Conservation (phyloP, 2,113 vertebrate species). For the Aegithalos caudatus region DNA sequence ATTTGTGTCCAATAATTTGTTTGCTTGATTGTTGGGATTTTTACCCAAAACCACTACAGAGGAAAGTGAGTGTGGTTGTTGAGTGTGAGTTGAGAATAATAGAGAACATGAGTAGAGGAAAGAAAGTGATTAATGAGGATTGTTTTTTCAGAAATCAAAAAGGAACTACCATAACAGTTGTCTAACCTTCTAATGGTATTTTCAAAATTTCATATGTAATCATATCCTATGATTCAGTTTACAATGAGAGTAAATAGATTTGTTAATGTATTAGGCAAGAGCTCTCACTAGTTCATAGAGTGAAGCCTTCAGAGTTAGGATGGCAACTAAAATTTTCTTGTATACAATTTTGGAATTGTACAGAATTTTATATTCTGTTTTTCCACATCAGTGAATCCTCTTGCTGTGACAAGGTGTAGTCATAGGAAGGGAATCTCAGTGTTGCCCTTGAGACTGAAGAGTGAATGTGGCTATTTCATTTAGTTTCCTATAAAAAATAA, state of each 20-base stretch:
- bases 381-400: neutral
- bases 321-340: neutral
- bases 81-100: neutral
- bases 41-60: rapidly evolving
- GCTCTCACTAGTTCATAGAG: neutral
- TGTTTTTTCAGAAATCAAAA: neutral
- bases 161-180: neutral
- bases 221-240: neutral
- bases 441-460: neutral
- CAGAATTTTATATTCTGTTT: neutral
- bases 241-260: neutral
- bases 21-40: rapidly evolving
- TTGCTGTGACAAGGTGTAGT: rapidly evolving
- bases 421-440: neutral
- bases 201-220: neutral
- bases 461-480: neutral
- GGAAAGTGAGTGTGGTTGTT: neutral
- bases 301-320: neutral
- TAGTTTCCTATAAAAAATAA: neutral
- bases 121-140: neutral
- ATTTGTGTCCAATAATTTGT: neutral
- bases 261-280: neutral
- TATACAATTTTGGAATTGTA: too few species aligned
- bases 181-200: neutral
- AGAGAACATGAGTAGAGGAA: neutral